Evolutionary conservation across 2,113 vertebrate species (phyloP), one percentile per base, ranked within the genome.

Genomic region (Alethe castanea): DNA sequence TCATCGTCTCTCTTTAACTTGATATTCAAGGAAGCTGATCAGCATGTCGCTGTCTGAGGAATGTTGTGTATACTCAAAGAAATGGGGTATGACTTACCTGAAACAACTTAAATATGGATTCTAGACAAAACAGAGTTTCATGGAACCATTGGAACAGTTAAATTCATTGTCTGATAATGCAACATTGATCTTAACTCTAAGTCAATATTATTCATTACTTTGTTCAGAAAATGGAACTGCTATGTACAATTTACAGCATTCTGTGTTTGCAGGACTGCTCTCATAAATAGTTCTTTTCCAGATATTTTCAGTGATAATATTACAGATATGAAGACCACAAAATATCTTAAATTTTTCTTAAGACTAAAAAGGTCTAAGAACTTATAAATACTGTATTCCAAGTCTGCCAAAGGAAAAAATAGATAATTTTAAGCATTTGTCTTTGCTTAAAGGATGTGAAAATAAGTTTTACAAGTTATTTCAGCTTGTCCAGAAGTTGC

Each of bases 401-500:
- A 56, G 44, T 13, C 47, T 92, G n/a, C 53, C 79, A 90, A 74
- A 84, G 14, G 33, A 83, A 78, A 54, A 85, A 91, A 61, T 40
- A 53, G 29, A 48, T 66, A 8, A 62, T 64, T 80, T 93, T 80
- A 74, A 77, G 62, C 38, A 26, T n/a, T 88, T 86, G 28, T 12
- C 3, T 86, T 83, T 77, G 4, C 47, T 78, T 36, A 74, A 83
- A 77, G 33, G 89, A 93, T 36, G 36, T 77, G 52, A 82, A 78
- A 74, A 85, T 35, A 72, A 72, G 19, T 77, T 95, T 94, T 86
- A 72, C 42, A 65, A 87, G 86, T 95, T 90, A 48, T 76, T 86
- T 82, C 81, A 91, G 24, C 54, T 73, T 86, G 26, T 38, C 24
- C 35, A 73, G 62, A 92, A 73, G 22, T 82, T 87, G 22, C 12